Evolutionary conservation across 1,140 invertebrate genomes (phyloP).

Genomic region (Neocloeon triangulifer): DNA sequence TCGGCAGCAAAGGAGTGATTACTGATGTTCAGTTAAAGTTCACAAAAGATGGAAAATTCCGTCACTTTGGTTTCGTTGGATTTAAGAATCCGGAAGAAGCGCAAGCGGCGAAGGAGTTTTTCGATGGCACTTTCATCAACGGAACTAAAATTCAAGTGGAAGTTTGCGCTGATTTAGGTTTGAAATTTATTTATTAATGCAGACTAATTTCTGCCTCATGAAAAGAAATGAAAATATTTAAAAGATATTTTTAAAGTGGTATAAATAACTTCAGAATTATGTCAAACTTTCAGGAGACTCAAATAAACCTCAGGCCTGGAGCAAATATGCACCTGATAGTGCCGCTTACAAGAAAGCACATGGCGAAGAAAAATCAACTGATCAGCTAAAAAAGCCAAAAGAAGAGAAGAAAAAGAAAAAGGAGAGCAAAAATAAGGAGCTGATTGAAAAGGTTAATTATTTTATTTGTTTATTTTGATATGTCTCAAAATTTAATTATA

Average conservation of each 20-base stretch:
- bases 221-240: neutral
- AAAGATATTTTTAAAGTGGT: slow-evolving; percentile 4
- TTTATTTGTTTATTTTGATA: slow-evolving; percentile 5
- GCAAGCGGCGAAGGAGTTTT: slow-evolving; percentile 42
- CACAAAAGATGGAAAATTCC: slow-evolving; percentile 70
- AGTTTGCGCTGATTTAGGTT: slow-evolving; percentile 45
- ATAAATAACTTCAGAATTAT: slow-evolving; percentile 1
- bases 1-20: slow-evolving; percentile 55
- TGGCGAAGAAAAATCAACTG: slow-evolving; percentile 8
- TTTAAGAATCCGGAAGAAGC: slow-evolving; percentile 63
- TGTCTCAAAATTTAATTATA: slow-evolving; percentile 13
- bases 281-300: slow-evolving; percentile 31
- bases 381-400: neutral
- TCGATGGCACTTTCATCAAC: slow-evolving; percentile 65
- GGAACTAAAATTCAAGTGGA: slow-evolving; percentile 59
- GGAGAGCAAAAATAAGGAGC: slow-evolving; percentile 18
- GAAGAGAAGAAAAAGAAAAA: slow-evolving; percentile 7
- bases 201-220: neutral
- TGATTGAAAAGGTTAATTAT: slow-evolving; percentile 13
- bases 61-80: slow-evolving; percentile 81
- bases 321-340: slow-evolving; percentile 56
- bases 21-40: slow-evolving; percentile 86
- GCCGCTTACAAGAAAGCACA: slow-evolving; percentile 30
- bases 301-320: slow-evolving; percentile 75
- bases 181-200: slow-evolving; percentile 8